Evolutionary conservation across 1,140 invertebrate species (phyloP), one percentile per base, ranked within the genome.

Genomic region (Thereuonema tuberculata): DNA sequence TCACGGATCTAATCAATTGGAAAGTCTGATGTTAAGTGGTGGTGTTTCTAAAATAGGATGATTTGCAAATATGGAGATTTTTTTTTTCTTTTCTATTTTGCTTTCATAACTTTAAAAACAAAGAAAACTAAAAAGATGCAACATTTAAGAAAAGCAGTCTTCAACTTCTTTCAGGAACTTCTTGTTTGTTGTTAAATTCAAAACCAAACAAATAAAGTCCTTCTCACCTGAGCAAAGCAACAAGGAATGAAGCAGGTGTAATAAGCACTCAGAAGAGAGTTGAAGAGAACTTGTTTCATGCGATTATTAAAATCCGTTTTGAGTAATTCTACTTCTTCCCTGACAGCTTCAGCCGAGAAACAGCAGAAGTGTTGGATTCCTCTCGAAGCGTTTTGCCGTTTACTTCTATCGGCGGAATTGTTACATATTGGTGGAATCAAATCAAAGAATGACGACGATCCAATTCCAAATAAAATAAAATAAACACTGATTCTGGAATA

Each of bases 181-280:
- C n/a, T n/a, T n/a, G n/a, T n/a, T n/a, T n/a, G n/a, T n/a, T n/a
- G n/a, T n/a, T n/a, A n/a, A n/a, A n/a, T n/a, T n/a, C n/a, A n/a
- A n/a, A n/a, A n/a, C n/a, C n/a, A n/a, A n/a, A n/a, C n/a, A n/a
- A n/a, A n/a, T n/a, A n/a, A n/a, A n/a, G n/a, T n/a, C n/a, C n/a
- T n/a, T n/a, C n/a, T n/a, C n/a, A 89, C 87, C 78, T 87, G 83
- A 24, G 86, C 84, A 79, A 93, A 90, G 68, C 85, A 85, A 67
- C 91, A 86, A 0, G 93, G 93, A 24, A 96, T 82, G 70, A 95
- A 86, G 59, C 84, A 86, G 64, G 87, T 84, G 72, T 95, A 93
- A 70, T 96, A 97, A 0, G 91, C 88, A 66, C 86, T 90, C 1
- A 89, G 73, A 47, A 93, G 81, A 1, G 91, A 90, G 67, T 88